Base-by-base conservation (phyloP, 2,113 vertebrate genomes). In the Muntiacus muntjak region DNA sequence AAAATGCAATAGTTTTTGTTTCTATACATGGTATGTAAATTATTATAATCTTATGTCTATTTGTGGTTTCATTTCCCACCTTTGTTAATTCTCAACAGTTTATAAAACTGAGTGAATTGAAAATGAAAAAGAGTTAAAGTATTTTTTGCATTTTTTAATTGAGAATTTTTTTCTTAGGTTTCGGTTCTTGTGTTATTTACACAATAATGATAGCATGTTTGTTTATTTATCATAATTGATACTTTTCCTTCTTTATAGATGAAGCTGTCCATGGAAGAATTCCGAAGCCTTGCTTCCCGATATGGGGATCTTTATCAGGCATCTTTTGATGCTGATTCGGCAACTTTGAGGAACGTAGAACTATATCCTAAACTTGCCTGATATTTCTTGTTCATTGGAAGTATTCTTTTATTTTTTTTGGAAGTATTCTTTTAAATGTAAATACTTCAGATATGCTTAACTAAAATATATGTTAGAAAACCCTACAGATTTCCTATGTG, bases 201-300 rank as follows among this genome's bases (percentile, higher is more conserved):
- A 4, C 47, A 82, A 0, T n/a, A 62, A 76, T 28, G 55, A 30
- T 76, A 92, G 85, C 13, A 36, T 89, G 36, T 78, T 91, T 97
- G 30, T 71, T 26, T 97, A 33, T 71, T 23, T 97, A 30, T 97
- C 2, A 33, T 28, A 40, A 28, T 5, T 93, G 36, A 40, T 28
- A 0, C 89, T 95, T 71, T 92, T 47, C 95, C 54, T 87, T 45
- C 95, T 87, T 90, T 93, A 11, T 95, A 99, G 99, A 99, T 99
- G 99, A 99, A 99, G 74, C 99, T 99, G 19, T 99, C 99, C 25
- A 99, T 99, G 99, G 99, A 99, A 83, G 99, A 99, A 98, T 99
- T 99, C 97, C 98, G 99, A 96, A 99, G 97, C 96, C 99, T 99
- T 4, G 99, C 99, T 0, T 98, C 99, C 6, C 99, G 99, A 13